phyloP scores from a whole-genome alignment of 2,113 vertebrate genomes.

The Mormyrus lacerda region DNA sequence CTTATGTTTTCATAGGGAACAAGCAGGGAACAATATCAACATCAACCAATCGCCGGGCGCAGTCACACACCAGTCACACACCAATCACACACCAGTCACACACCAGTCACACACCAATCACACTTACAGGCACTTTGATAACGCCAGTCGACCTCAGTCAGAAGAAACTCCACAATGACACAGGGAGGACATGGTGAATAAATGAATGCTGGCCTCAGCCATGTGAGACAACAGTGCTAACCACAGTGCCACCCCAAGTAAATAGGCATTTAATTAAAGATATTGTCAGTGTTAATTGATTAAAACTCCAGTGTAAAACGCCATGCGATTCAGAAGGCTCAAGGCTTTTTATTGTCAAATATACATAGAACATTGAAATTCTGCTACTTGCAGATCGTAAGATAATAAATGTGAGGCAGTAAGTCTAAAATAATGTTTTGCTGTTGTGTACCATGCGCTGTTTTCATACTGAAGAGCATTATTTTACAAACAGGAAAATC shows the following conservation, averaged over 20 bases:
- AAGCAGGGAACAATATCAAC: background rate
- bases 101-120: no score
- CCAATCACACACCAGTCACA: no score
- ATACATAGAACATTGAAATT: background rate
- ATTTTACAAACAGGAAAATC: background rate
- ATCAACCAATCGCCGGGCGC: background rate
- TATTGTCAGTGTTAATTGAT: background rate
- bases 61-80: no score
- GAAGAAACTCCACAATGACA: background rate
- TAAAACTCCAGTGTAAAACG: background rate
- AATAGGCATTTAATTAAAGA: background rate
- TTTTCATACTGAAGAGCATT: background rate
- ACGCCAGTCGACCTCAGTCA: background rate
- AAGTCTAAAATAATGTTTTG: background rate
- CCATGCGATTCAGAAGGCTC: background rate
- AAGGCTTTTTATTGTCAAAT: background rate
- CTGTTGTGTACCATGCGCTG: background rate
- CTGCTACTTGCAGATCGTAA: background rate
- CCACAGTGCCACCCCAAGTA: background rate
- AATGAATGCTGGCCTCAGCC: background rate
- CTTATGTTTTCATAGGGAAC: background rate
- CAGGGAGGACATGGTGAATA: background rate
- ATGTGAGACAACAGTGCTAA: background rate
- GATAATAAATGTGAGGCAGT: background rate
- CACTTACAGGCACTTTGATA: background rate